A percentile compares a stretch with the other conserved stretches of the same genome.
Evolutionary conservation across 2,888 invertebrate species (phyloP).

Genomic region (Scaptomyza reducta): DNA sequence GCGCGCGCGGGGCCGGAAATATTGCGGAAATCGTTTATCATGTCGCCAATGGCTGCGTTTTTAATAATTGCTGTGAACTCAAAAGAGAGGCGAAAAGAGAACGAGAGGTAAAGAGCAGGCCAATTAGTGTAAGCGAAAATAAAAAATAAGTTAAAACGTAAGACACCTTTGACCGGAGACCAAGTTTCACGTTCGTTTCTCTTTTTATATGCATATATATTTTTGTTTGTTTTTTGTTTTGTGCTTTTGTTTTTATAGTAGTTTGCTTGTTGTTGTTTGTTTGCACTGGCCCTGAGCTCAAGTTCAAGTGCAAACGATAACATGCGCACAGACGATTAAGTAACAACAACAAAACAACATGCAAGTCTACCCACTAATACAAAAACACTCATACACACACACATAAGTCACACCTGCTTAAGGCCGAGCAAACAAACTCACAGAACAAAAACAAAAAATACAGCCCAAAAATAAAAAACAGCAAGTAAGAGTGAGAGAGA

Average conservation of each 20-base stretch:
- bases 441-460: slow-evolving; percentile 16
- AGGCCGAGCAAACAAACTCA: slow-evolving; percentile 53
- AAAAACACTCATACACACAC: slow-evolving; percentile 19
- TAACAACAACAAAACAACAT: slow-evolving; percentile 56
- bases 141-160: slow-evolving; percentile 6
- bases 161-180: slow-evolving; percentile 32
- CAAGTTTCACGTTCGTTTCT: slow-evolving; percentile 27
- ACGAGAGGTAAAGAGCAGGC: neutral
- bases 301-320: slow-evolving; percentile 81
- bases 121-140: slow-evolving; percentile 37
- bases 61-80: slow-evolving; percentile 72
- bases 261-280: slow-evolving; percentile 30
- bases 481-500: neutral
- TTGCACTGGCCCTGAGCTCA: slow-evolving; percentile 63
- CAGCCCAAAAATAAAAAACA: neutral
- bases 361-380: slow-evolving; percentile 56
- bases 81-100: neutral
- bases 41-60: slow-evolving; percentile 79
- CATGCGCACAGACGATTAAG: slow-evolving; percentile 69
- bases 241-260: slow-evolving; percentile 31
- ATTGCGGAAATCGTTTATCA: slow-evolving; percentile 81
- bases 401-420: slow-evolving; percentile 70
- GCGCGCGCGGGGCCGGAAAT: slow-evolving; percentile 54
- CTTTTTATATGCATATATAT: too few relatives aligned
- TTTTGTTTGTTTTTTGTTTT: slow-evolving; percentile 7